A percentile compares a stretch with the other conserved stretches of the same genome.
Evolutionary conservation across 2,113 vertebrate genomes (phyloP).

Genomic region (Pteronura brasiliensis): DNA sequence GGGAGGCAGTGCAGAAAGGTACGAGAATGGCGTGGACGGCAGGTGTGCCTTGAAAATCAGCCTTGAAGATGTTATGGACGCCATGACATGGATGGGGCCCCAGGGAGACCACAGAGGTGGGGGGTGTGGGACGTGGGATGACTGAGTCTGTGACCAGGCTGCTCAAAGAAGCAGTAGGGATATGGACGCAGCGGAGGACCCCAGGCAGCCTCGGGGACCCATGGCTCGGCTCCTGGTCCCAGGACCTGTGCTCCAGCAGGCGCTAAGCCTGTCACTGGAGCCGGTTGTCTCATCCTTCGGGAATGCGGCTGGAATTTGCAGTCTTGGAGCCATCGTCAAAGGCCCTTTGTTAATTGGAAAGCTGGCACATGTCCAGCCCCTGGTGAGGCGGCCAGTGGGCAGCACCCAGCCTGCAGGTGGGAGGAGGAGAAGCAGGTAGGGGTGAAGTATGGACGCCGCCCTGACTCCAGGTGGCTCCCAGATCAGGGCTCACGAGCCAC

Average conservation of each 20-base stretch:
- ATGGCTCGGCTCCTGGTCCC: background rate
- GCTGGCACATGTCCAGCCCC: background rate
- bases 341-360: background rate
- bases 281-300: background rate
- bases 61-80: background rate
- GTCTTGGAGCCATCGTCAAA: background rate
- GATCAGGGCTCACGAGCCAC: background rate
- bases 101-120: background rate
- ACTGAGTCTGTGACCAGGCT: background rate
- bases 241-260: accelerated
- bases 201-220: background rate
- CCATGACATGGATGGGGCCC: background rate
- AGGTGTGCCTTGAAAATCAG: background rate
- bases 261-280: accelerated
- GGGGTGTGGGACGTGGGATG: background rate
- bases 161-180: background rate
- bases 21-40: accelerated
- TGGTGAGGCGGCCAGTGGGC: background rate
- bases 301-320: background rate
- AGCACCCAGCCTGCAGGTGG: background rate
- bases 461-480: accelerated
- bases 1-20: background rate
- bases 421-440: background rate
- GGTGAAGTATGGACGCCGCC: background rate
- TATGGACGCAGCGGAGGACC: background rate